These are phyloP conservation scores for Drosophila lacertosa DNA, from an alignment of 1,140 invertebrate genomes.

Conservation along the genomic window DNA sequence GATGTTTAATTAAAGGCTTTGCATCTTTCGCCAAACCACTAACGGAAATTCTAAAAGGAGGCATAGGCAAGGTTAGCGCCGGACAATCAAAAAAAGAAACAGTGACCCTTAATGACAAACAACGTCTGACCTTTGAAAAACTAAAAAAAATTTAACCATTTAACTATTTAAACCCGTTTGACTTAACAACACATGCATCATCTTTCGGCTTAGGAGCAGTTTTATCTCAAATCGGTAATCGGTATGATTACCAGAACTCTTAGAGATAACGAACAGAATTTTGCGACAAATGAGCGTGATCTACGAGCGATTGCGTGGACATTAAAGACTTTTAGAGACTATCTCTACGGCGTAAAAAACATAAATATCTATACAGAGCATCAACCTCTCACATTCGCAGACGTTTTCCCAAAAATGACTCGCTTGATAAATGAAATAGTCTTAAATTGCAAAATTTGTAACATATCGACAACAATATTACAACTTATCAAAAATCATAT, in stretches of 20 bases:
- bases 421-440: not conserved
- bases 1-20: too few species aligned
- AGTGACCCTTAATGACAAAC: not conserved
- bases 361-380: not conserved
- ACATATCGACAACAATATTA: too few species aligned
- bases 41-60: not conserved
- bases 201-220: too few species aligned
- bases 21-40: too few species aligned
- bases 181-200: too few species aligned
- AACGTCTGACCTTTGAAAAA: constrained; percentile 1
- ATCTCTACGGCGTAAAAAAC: constrained; percentile 1
- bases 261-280: too few species aligned
- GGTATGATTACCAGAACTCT: too few species aligned
- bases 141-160: constrained; percentile 10
- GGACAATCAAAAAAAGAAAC: constrained; percentile 4
- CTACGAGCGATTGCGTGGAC: not conserved
- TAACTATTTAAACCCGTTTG: not conserved
- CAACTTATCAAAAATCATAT: too few species aligned
- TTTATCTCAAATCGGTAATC: too few species aligned
- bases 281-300: not conserved
- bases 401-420: not conserved
- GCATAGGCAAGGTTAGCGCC: constrained; percentile 10
- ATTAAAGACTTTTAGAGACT: not conserved
- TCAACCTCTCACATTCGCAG: constrained; percentile 1
- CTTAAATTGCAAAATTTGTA: too few species aligned